Evolutionary conservation across 2,797 vertebrate genomes (phyloP).

Genomic region (Rhinichthys osculus): DNA sequence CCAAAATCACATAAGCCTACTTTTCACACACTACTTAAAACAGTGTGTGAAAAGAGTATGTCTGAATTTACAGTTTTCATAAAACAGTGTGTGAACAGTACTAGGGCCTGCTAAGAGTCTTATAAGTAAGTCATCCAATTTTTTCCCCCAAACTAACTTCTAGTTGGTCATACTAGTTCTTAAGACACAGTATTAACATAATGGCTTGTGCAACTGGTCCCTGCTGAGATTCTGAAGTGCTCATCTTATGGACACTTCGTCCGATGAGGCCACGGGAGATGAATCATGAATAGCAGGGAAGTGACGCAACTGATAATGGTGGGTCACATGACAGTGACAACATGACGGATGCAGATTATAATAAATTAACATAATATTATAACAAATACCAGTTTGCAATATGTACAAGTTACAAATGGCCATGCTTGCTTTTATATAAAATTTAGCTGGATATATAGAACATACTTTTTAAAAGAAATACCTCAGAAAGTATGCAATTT

Average conservation of each 20-base stretch:
- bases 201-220: not conserved
- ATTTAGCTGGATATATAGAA: not conserved
- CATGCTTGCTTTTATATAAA: not conserved
- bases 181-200: not conserved
- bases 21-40: not conserved
- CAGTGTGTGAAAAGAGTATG: not conserved
- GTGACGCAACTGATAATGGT: not conserved
- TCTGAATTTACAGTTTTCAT: not conserved
- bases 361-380: not conserved
- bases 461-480: not conserved
- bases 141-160: not conserved
- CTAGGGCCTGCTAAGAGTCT: not conserved
- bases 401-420: not conserved
- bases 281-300: not conserved
- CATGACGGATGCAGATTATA: not conserved
- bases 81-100: not conserved
- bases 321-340: not conserved
- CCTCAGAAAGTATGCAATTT: not conserved
- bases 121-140: not conserved
- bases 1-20: not conserved
- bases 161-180: not conserved
- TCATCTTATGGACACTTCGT: not conserved
- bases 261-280: not conserved
- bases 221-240: not conserved
- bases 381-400: not conserved